These are phyloP conservation scores for Tenthredo scrophulariae DNA, from an alignment of 2,888 invertebrate genomes.

Conservation along the genomic window DNA sequence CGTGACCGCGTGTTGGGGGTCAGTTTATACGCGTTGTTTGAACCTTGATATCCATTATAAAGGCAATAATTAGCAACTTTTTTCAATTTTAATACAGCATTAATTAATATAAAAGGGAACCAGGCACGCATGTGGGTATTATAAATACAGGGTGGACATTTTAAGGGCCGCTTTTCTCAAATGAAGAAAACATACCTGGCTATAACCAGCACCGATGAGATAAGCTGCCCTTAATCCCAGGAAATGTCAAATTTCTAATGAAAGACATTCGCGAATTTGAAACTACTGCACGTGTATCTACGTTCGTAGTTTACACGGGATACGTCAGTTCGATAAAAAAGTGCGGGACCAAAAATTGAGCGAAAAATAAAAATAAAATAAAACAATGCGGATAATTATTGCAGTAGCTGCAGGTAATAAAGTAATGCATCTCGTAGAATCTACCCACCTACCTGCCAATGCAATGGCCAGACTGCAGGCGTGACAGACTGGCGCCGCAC, in stretches of 20 bases:
- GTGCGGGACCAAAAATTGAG: neutral
- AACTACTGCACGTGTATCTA: no score
- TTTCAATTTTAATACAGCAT: constrained; percentile 43
- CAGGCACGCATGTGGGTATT: neutral
- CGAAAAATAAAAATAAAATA: neutral
- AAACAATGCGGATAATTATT: constrained; percentile 5
- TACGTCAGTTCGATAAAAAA: neutral
- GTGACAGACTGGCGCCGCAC: constrained; percentile 51
- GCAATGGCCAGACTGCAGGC: constrained; percentile 21
- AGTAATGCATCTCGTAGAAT: constrained; percentile 38
- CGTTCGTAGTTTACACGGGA: no score
- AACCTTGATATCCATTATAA: constrained; percentile 65
- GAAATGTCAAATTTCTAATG: neutral
- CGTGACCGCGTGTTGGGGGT: constrained; percentile 67
- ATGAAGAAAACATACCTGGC: neutral
- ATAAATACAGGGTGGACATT: neutral
- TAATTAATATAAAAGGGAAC: constrained; percentile 46
- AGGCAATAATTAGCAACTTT: constrained; percentile 67
- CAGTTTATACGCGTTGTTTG: constrained; percentile 68
- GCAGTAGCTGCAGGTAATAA: constrained; percentile 20
- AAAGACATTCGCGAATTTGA: neutral
- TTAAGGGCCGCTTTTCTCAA: neutral
- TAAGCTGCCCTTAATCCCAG: neutral
- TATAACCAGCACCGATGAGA: neutral
- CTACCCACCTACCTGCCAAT: constrained; percentile 3